phyloP scores from a whole-genome alignment of 2,113 vertebrate genomes.

The Sphaerodactylus townsendi region DNA sequence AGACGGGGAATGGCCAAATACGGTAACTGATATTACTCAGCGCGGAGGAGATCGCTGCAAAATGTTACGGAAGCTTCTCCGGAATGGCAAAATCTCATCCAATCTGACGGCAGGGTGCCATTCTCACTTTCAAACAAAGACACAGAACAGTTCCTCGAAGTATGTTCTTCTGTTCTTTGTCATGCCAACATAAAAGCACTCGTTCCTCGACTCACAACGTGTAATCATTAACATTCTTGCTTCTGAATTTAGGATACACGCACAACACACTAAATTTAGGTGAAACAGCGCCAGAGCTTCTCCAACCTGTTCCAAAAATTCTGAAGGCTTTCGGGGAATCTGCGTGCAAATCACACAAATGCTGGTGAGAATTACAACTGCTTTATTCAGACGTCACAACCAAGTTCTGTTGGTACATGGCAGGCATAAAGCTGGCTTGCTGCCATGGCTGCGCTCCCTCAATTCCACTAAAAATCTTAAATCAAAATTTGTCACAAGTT shows the following conservation, averaged over 20 bases:
- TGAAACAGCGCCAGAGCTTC: background rate
- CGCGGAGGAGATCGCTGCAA: constrained; percentile 37
- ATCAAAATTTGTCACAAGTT: too few relatives aligned
- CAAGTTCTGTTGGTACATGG: too few relatives aligned
- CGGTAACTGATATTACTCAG: constrained; percentile 56
- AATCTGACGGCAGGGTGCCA: constrained; percentile 61
- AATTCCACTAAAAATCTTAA: too few relatives aligned
- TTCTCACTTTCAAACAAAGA: constrained; percentile 47
- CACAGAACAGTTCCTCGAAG: constrained; percentile 12
- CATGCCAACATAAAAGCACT: constrained; percentile 31
- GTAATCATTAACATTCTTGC: background rate
- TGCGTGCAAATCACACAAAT: background rate
- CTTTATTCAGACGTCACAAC: too few relatives aligned
- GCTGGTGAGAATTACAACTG: background rate
- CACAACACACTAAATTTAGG: background rate
- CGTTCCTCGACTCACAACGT: background rate
- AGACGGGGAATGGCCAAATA: constrained; percentile 58
- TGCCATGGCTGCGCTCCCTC: too few relatives aligned
- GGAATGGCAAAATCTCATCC: constrained; percentile 36
- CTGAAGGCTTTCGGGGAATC: background rate
- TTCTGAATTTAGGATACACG: background rate
- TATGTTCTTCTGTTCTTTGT: constrained; percentile 31
- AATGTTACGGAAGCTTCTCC: constrained; percentile 45
- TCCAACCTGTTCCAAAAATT: background rate
- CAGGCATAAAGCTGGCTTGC: too few relatives aligned